Evolutionary conservation across 35 echinoderm and acorn worm species (phyloP).

Genomic region (Ptychodera flava): DNA sequence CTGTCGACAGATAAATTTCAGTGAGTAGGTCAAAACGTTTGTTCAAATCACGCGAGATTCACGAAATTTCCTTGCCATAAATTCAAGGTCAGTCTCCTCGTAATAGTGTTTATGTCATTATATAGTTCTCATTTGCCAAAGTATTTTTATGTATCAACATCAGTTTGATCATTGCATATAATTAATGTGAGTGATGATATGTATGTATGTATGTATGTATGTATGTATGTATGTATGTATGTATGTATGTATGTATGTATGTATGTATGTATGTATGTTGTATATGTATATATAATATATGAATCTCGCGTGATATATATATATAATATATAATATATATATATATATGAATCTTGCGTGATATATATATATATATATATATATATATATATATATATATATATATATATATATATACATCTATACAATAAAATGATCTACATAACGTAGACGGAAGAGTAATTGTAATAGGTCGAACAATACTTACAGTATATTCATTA

Average conservation of each 20-base stretch:
- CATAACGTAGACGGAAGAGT: no score
- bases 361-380: neutral
- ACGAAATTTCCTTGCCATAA: no score
- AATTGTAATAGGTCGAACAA: no score
- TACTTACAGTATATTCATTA: no score
- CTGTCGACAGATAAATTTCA: no score
- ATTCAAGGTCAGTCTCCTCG: no score
- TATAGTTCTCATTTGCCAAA: no score
- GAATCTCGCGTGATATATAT: neutral
- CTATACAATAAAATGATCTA: neutral
- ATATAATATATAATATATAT: slow-evolving; percentile 3
- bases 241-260: neutral
- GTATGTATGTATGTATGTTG: neutral
- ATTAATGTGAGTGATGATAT: neutral
- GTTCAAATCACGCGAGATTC: no score
- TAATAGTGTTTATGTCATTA: no score
- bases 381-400: slow-evolving; percentile 3
- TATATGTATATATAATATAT: neutral
- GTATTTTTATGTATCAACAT: no score
- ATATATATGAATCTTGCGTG: neutral
- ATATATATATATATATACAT: neutral
- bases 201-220: neutral
- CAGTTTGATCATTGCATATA: no score
- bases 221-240: neutral
- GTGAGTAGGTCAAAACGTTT: no score